Conservation (phyloP, 2,797 vertebrate genomes). For the Melanotaenia parkinsoni region DNA sequence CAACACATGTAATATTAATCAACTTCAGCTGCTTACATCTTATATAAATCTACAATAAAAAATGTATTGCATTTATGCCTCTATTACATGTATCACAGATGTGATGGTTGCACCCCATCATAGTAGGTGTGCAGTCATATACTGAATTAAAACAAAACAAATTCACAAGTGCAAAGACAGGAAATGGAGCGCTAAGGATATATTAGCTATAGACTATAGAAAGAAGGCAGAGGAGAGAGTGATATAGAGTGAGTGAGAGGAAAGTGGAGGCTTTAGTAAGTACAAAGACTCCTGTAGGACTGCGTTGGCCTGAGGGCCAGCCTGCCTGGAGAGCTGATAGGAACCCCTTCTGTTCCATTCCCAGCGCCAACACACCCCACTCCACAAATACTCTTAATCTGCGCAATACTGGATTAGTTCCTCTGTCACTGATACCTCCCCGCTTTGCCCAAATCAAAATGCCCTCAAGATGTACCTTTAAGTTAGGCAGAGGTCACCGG, state of each 20-base stretch:
- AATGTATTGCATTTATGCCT: background rate
- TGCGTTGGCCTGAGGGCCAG: constrained; percentile 82
- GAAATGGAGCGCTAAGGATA: constrained; percentile 47
- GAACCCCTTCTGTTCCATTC: constrained; percentile 74
- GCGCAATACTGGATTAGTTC: constrained; percentile 88
- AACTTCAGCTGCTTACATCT: constrained; percentile 4
- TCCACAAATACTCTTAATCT: constrained; percentile 87
- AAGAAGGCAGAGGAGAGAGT: constrained; percentile 58
- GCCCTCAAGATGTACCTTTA: constrained; percentile 87
- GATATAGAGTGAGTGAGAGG: constrained; percentile 65
- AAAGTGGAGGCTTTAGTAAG: constrained; percentile 78
- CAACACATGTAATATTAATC: constrained; percentile 4
- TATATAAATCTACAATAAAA: background rate
- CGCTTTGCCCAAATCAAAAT: constrained; percentile 82
- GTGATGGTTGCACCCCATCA: constrained; percentile 7
- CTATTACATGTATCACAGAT: background rate
- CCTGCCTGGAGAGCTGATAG: constrained; percentile 86
- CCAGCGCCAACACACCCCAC: constrained; percentile 75
- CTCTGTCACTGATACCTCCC: constrained; percentile 85
- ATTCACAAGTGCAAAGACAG: constrained; percentile 39
- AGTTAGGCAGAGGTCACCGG: constrained; percentile 84
- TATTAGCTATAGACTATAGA: constrained; percentile 60
- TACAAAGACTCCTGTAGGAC: constrained; percentile 87
- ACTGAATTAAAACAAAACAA: constrained; percentile 45
- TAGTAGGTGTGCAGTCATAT: constrained; percentile 16